Conservation (phyloP, 2,797 vertebrate genomes). For the Florisuga fusca region DNA sequence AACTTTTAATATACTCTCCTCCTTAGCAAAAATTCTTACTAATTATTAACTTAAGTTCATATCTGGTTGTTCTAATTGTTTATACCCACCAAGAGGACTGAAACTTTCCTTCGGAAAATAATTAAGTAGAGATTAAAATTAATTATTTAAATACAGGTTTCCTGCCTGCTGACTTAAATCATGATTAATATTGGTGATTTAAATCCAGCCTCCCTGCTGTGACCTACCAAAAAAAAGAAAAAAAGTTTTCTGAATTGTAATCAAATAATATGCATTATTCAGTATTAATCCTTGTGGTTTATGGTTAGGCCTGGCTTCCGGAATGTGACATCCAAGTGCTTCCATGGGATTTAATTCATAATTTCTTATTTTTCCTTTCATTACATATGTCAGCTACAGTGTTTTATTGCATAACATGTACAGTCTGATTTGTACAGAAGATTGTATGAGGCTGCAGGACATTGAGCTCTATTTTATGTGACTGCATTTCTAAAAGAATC, state of each 20-base stretch:
- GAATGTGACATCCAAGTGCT: background rate
- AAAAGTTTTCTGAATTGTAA: conserved; percentile 29
- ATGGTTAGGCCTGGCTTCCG: conserved; percentile 14
- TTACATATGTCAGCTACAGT: background rate
- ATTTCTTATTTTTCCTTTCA: conserved; percentile 23
- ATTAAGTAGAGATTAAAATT: conserved; percentile 43
- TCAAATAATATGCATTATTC: conserved; percentile 24
- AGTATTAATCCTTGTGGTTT: background rate
- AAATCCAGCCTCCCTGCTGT: conserved; percentile 20
- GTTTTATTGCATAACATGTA: background rate
- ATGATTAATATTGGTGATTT: conserved; percentile 20
- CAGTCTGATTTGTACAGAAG: background rate
- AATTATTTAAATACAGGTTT: conserved; percentile 36
- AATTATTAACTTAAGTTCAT: background rate
- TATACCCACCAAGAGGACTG: background rate
- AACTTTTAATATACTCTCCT: background rate
- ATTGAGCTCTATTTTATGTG: background rate
- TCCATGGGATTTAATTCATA: background rate
- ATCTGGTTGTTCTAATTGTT: background rate
- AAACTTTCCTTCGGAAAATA: conserved; percentile 27
- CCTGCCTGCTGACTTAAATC: conserved; percentile 44
- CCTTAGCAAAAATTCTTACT: background rate
- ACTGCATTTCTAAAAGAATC: background rate
- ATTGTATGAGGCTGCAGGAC: background rate
- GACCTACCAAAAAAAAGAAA: conserved; percentile 39